These are phyloP conservation scores for Tipula lateralis DNA, from an alignment of 2,888 invertebrate genomes.

Conservation along the genomic window DNA sequence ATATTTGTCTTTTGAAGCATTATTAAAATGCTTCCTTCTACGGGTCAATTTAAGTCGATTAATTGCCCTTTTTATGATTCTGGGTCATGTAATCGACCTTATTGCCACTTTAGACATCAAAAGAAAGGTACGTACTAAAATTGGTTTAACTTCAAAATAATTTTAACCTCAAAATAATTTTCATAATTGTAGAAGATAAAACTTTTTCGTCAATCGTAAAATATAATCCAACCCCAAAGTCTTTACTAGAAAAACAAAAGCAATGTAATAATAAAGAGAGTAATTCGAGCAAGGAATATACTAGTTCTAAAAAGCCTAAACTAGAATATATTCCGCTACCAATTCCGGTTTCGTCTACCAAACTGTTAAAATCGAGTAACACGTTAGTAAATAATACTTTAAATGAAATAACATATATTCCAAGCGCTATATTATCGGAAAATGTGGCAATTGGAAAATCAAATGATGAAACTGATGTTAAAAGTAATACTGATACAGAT, in stretches of 20 bases:
- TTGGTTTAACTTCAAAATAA: neutral
- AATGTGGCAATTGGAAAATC: neutral
- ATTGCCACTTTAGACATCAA: slow-evolving; percentile 87
- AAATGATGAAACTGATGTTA: neutral
- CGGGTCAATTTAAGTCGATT: slow-evolving; percentile 81
- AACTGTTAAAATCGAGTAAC: slow-evolving; percentile 44
- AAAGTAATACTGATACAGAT: neutral
- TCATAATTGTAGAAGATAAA: slow-evolving; percentile 40
- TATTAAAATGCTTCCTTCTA: slow-evolving; percentile 75
- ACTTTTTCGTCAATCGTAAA: slow-evolving; percentile 37
- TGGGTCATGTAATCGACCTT: slow-evolving; percentile 78
- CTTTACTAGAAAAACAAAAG: slow-evolving; percentile 38
- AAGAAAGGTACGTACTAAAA: slow-evolving; percentile 67
- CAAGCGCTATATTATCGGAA: slow-evolving; percentile 33
- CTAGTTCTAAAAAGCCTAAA: slow-evolving; percentile 40
- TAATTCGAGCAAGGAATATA: slow-evolving; percentile 34
- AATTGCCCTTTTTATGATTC: slow-evolving; percentile 80
- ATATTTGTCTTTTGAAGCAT: too few species aligned
- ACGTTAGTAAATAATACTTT: slow-evolving; percentile 33
- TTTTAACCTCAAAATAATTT: neutral
- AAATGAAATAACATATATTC: slow-evolving; percentile 41
- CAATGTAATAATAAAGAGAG: slow-evolving; percentile 32
- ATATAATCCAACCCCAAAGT: slow-evolving; percentile 43
- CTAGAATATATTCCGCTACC: slow-evolving; percentile 45
- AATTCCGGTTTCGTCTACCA: too few species aligned